Evolutionary conservation across 2,797 vertebrate genomes (phyloP).

Genomic region (Danio albolineatus): DNA sequence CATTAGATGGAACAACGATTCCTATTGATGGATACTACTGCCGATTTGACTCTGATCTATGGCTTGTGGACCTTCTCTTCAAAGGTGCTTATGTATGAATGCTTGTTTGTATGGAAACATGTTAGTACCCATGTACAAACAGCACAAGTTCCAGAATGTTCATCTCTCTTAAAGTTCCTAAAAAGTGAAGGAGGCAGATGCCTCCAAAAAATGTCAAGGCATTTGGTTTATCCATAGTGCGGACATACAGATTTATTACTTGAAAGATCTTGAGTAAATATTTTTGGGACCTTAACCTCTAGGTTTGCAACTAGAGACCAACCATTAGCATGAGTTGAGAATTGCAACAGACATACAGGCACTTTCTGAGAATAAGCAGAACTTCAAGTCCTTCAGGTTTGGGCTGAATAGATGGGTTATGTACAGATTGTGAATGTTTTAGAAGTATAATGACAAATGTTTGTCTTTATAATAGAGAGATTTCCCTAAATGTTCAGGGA

Average conservation of each 20-base stretch:
- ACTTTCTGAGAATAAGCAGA: slow-evolving; percentile 41
- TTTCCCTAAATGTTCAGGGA: slow-evolving; percentile 74
- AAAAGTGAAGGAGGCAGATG: slow-evolving; percentile 12
- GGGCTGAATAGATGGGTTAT: slow-evolving; percentile 28
- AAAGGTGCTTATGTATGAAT: slow-evolving; percentile 31
- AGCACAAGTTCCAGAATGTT: slow-evolving; percentile 12
- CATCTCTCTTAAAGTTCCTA: slow-evolving; percentile 6
- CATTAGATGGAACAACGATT: neutral
- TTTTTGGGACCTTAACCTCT: slow-evolving; percentile 27
- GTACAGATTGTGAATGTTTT: slow-evolving; percentile 35
- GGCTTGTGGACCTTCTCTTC: neutral
- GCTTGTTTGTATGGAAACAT: slow-evolving; percentile 13
- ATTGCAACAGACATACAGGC: neutral
- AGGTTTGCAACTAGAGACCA: slow-evolving; percentile 26
- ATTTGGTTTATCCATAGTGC: slow-evolving; percentile 37
- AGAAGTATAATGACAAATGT: slow-evolving; percentile 25
- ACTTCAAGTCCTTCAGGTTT: slow-evolving; percentile 10
- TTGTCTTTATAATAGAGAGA: slow-evolving; percentile 48
- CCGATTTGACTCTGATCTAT: neutral
- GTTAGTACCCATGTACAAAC: slow-evolving; percentile 26
- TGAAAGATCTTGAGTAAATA: slow-evolving; percentile 19
- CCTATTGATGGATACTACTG: slow-evolving; percentile 26
- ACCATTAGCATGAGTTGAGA: slow-evolving; percentile 25
- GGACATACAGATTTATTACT: slow-evolving; percentile 10
- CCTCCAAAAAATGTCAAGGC: slow-evolving; percentile 31